phyloP scores from a whole-genome alignment of 2,113 vertebrate genomes.

The Lonchura striata region DNA sequence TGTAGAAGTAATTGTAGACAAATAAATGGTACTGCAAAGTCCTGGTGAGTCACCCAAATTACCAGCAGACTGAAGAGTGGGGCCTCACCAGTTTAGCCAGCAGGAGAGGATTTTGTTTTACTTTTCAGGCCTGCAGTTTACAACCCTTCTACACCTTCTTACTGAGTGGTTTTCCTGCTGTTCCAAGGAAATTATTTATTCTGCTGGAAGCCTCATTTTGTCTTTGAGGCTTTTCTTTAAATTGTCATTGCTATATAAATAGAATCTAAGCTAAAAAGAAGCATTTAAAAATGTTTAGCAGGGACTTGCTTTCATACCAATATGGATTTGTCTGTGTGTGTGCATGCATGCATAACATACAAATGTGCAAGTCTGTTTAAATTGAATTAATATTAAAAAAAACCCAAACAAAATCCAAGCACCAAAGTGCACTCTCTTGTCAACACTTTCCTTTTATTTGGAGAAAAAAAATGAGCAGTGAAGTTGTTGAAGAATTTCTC shows the following conservation, averaged over 20 bases:
- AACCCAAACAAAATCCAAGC: accelerated
- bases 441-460: background rate
- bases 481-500: background rate
- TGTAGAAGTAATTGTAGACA: background rate
- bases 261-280: conserved; percentile 58
- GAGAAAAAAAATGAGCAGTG: background rate
- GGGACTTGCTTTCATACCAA: background rate
- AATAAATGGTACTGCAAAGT: background rate
- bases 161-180: background rate
- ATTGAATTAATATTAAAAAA: background rate
- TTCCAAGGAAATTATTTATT: conserved; percentile 31
- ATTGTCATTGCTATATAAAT: conserved; percentile 39
- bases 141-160: background rate
- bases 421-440: background rate
- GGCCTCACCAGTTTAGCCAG: background rate
- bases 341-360: background rate
- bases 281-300: background rate
- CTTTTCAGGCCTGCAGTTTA: background rate
- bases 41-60: background rate
- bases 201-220: conserved; percentile 30
- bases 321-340: background rate
- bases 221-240: conserved; percentile 41
- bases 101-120: background rate
- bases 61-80: background rate
- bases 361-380: background rate